phyloP scores from a whole-genome alignment of 2,797 vertebrate genomes.

The Coracias cyanogaster region DNA sequence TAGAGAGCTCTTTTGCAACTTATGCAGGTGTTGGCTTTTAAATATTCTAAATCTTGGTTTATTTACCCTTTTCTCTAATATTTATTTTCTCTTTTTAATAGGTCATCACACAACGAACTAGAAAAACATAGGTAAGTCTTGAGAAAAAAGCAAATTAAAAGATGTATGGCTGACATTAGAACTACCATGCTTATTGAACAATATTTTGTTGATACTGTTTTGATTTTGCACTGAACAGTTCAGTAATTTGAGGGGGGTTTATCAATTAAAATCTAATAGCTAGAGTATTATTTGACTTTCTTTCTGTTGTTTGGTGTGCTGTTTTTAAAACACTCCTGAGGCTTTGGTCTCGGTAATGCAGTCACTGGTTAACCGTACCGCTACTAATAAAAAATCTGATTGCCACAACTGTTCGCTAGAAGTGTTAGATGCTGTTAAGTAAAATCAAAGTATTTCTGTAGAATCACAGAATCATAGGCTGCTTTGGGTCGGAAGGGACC shows the following conservation, averaged over 20 bases:
- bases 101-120: constrained; percentile 96
- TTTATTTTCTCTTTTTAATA: constrained; percentile 72
- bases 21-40: neutral
- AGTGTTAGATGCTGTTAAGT: neutral
- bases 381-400: constrained; percentile 4
- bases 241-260: neutral
- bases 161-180: neutral
- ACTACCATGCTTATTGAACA: neutral
- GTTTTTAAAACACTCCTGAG: neutral
- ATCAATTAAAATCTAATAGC: neutral
- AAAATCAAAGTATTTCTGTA: neutral
- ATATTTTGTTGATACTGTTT: neutral
- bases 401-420: constrained; percentile 20
- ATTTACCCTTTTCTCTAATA: constrained; percentile 22
- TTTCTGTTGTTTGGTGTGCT: neutral
- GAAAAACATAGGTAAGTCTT: constrained; percentile 97
- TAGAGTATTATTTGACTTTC: neutral
- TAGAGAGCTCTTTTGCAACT: neutral
- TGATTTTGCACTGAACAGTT: neutral
- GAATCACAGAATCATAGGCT: neutral
- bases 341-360: neutral
- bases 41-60: neutral
- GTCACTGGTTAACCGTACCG: neutral
- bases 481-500: neutral
- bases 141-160: neutral